Base-by-base conservation (phyloP, 2,113 vertebrate species). In the Mesoclemmys tuberculata region DNA sequence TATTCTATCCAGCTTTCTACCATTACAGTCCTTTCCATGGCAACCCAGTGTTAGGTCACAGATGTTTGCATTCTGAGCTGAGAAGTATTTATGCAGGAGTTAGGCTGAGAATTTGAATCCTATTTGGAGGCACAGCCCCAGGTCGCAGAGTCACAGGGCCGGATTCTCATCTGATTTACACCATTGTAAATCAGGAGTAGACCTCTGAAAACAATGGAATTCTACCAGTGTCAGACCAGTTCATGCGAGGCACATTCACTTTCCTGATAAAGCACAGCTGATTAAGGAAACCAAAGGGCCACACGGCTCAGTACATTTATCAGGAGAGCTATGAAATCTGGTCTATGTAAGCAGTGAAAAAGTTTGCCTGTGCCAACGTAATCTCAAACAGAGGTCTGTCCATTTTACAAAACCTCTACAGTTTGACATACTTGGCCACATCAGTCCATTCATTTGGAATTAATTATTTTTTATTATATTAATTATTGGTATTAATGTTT, bases 91-190 rank as follows among this genome's bases (percentile, higher is more conserved):
- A n/a, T 8, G 2, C 19, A 88, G 35, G 14, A 92, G 2, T 75
- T 92, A 48, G 5, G 9, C 56, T 54, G 14, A 93, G 78, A 64
- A 93, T 94, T 93, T 83, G 89, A 94, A 27, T 48, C 46, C 10
- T 79, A n/a, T 90, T 68, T 85, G 27, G 95, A 80, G 11, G 31
- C 78, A 44, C 29, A 78, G 29, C 27, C 55, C 68, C 51, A n/a
- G 56, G 12, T 22, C 77, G 84, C 21, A 56, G 55, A 82, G 24
- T 77, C 64, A 5, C 10, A 9, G 8, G 79, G 49, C 27, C 35
- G 61, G 79, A 92, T 82, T 95, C 55, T 84, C 18, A 49, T 88
- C 51, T 84, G 29, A 89, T 88, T 89, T 10, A 5, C 10, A 90
- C 61, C 61, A 89, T 5, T 31, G 4, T 83, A 89, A 10, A 41